A percentile compares a stretch with the other conserved stretches of the same genome.
phyloP scores from a whole-genome alignment of 1,140 invertebrate genomes.

The Pantala flavescens region DNA sequence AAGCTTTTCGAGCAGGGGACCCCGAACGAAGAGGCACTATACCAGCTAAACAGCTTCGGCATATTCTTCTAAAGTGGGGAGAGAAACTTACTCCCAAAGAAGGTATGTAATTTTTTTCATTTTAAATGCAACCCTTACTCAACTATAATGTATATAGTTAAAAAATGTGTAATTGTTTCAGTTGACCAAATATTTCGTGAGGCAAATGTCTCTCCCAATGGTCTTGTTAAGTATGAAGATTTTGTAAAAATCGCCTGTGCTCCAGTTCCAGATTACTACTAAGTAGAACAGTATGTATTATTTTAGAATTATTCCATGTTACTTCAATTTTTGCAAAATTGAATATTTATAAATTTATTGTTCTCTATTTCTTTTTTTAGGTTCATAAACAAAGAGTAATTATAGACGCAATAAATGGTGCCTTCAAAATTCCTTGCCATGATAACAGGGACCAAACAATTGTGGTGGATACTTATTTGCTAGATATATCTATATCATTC shows the following conservation, averaged over 20 bases:
- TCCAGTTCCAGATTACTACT: conserved; percentile 91
- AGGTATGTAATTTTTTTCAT: conserved; percentile 40
- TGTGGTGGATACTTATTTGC: no score
- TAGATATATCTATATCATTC: no score
- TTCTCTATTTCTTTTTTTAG: no score
- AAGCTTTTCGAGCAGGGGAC: conserved; percentile 81
- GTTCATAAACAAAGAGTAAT: no score
- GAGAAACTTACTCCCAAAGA: conserved; percentile 82
- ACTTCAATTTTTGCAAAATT: no score
- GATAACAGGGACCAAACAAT: no score
- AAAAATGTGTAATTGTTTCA: conserved; percentile 34
- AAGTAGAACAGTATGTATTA: conserved; percentile 23
- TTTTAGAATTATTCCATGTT: no score
- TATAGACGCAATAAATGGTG: no score
- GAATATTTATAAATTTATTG: no score
- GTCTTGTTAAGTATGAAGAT: conserved; percentile 78
- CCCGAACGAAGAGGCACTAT: conserved; percentile 60
- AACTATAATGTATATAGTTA: conserved; percentile 8
- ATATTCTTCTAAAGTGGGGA: conserved; percentile 82
- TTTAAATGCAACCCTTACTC: neutral
- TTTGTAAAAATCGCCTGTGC: conserved; percentile 90
- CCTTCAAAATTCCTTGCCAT: no score
- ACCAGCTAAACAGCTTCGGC: conserved; percentile 69
- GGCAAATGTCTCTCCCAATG: conserved; percentile 74
- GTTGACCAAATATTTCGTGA: conserved; percentile 90